Percentiles rank a stretch among this genome's conserved stretches.
Conservation (phyloP, 2,113 vertebrate species). For the Patagioenas fasciata region DNA sequence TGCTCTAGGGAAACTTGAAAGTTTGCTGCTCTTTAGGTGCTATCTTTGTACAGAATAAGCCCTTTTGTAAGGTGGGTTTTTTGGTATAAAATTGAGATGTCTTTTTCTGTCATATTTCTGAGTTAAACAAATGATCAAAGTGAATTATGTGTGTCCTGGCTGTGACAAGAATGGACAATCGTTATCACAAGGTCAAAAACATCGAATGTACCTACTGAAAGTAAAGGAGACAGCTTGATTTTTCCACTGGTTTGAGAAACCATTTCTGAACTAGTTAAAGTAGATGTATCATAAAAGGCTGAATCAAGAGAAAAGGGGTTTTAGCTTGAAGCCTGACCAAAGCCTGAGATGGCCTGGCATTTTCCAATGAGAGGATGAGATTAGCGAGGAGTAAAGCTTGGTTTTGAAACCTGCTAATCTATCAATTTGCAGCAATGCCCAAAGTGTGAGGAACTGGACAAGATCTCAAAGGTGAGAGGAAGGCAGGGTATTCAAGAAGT, state of each 20-base stretch:
- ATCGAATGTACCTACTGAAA: neutral
- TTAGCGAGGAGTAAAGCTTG: neutral
- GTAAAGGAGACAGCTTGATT: constrained; percentile 2
- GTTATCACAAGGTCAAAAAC: constrained; percentile 1
- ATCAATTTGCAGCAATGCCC: neutral
- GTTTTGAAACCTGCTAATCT: neutral
- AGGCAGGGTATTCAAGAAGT: neutral
- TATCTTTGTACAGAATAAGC: neutral
- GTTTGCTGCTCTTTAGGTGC: neutral
- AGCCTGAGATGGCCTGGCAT: neutral
- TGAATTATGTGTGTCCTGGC: neutral
- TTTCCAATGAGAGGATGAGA: neutral
- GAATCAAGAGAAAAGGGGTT: neutral
- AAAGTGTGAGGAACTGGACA: neutral
- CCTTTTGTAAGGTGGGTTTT: neutral
- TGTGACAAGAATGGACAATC: constrained; percentile 4
- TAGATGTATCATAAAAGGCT: neutral
- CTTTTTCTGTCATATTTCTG: constrained; percentile 10
- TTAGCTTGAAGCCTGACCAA: neutral
- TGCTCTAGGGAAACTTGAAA: neutral
- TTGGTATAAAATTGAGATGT: neutral
- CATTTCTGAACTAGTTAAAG: constrained; percentile 4
- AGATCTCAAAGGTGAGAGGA: neutral
- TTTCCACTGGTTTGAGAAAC: neutral
- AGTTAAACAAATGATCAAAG: constrained; percentile 2